Base-by-base conservation (phyloP, 1,140 invertebrate species). In the Protaetia brevitarsis region DNA sequence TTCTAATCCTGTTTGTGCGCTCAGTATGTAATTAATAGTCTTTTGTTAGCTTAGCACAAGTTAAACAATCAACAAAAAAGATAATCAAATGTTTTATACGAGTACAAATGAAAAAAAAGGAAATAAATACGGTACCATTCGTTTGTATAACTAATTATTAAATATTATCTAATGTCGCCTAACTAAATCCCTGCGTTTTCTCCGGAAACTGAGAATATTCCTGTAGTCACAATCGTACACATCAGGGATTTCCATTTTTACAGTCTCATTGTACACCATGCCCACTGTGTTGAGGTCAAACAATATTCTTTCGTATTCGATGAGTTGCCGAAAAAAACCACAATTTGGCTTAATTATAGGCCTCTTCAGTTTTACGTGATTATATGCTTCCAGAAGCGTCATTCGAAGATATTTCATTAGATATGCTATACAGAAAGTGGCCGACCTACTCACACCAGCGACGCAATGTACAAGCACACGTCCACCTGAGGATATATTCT, bases 321-420 rank as follows among this genome's bases (percentile, higher is more conserved):
- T 82, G 19, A 97, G 82, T 77, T 97, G 95, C 62, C 86, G 84
- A 84, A 95, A 95, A 82, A 97, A 97, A 7, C 92, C 92, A 5
- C 88, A 86, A 77, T 97, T 97, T 0, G 95, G 95, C 70, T 90
- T 86, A 63, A 96, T 89, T 75, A 93, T 89, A 1, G 90, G 86
- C 66, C 95, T 79, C 30, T 79, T n/a, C 72, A 1, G 79, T 74
- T 61, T 88, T 1, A 95, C 85, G 73, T 91, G 88, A 23, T 86
- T 80, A 79, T 92, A 96, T 1, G 94, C 92, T 65, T 93, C 86
- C 2, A 86, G 80, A 3, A 97, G 82, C 2, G 85, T 84, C 84
- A 96, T 87, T 41, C 85, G 79, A 36, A 87, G 83, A 75, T 93
- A 88, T 78, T 94, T 95, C 78, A 97, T 90, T 1, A 97, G 82